Percentiles rank a stretch among this genome's conserved stretches.
These are phyloP conservation scores for Zaprionus capensis DNA, from an alignment of 1,140 invertebrate species.

Conservation along the genomic window DNA sequence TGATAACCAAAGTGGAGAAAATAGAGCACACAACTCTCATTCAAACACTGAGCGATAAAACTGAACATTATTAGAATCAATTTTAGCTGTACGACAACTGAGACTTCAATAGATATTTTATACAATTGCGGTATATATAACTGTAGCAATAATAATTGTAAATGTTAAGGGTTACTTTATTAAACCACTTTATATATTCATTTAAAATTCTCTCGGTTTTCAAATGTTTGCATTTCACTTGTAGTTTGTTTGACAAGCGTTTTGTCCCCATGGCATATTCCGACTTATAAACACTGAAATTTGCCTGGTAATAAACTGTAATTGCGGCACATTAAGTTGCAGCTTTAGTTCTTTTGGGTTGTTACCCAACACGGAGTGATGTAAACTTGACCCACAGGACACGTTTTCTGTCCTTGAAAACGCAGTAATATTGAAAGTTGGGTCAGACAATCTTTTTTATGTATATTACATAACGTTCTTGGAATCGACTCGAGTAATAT, in stretches of 20 bases:
- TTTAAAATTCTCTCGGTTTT: background rate
- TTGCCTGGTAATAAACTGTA: slow-evolving; percentile 25
- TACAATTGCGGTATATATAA: too few relatives aligned
- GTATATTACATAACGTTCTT: background rate
- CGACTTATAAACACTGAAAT: background rate
- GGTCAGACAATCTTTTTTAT: background rate
- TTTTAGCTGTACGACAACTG: too few relatives aligned
- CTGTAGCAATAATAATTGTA: too few relatives aligned
- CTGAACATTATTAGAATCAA: too few relatives aligned
- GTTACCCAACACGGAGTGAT: background rate
- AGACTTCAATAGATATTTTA: too few relatives aligned
- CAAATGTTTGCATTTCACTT: background rate
- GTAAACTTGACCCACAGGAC: slow-evolving; percentile 53
- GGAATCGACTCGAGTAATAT: slow-evolving; percentile 24
- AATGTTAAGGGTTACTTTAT: too few relatives aligned
- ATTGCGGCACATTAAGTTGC: slow-evolving; percentile 34
- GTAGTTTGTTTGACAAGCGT: slow-evolving; percentile 15
- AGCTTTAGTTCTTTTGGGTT: background rate
- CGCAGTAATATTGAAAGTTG: background rate
- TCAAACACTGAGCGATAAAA: too few relatives aligned
- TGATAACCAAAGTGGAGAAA: too few relatives aligned
- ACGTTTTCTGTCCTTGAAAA: slow-evolving; percentile 29
- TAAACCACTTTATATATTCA: background rate
- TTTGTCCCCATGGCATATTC: slow-evolving; percentile 7
- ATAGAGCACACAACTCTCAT: too few relatives aligned